phyloP scores from a whole-genome alignment of 2,113 vertebrate genomes.

The Boulengerochromis microlepis region DNA sequence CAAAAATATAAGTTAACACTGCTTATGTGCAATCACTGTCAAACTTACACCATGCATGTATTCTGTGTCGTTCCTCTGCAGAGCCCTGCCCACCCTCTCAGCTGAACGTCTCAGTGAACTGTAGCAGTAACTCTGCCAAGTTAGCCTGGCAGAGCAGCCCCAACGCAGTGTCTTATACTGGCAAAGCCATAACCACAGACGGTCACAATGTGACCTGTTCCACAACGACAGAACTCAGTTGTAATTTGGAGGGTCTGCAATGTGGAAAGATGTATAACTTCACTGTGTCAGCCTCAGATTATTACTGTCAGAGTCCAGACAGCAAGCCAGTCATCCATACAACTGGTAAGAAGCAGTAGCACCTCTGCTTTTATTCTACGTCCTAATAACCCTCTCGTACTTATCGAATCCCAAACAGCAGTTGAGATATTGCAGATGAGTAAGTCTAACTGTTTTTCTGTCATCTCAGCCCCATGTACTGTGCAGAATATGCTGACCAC shows the following conservation, averaged over 20 bases:
- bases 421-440: not conserved
- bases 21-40: not conserved
- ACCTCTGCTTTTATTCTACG: not conserved
- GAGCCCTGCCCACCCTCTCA: slow-evolving; percentile 67
- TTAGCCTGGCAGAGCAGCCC: slow-evolving; percentile 61
- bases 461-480: slow-evolving; percentile 66
- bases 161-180: slow-evolving; percentile 57
- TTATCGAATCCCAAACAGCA: not conserved
- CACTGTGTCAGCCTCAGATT: slow-evolving; percentile 57
- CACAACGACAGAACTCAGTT: not conserved
- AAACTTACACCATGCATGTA: not conserved
- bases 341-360: slow-evolving; percentile 58
- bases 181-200: slow-evolving; percentile 29
- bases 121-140: slow-evolving; percentile 39
- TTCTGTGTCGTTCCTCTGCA: slow-evolving; percentile 10
- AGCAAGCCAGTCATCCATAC: slow-evolving; percentile 28
- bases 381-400: not conserved
- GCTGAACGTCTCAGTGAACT: slow-evolving; percentile 43
- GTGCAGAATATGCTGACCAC: slow-evolving; percentile 32
- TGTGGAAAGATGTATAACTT: slow-evolving; percentile 65
- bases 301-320: slow-evolving; percentile 48
- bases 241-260: slow-evolving; percentile 43
- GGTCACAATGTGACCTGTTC: slow-evolving; percentile 56
- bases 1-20: not conserved
- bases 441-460: not conserved